Base-by-base conservation (phyloP, 2,888 invertebrate genomes). In the Hirtodrosophila confusa region DNA sequence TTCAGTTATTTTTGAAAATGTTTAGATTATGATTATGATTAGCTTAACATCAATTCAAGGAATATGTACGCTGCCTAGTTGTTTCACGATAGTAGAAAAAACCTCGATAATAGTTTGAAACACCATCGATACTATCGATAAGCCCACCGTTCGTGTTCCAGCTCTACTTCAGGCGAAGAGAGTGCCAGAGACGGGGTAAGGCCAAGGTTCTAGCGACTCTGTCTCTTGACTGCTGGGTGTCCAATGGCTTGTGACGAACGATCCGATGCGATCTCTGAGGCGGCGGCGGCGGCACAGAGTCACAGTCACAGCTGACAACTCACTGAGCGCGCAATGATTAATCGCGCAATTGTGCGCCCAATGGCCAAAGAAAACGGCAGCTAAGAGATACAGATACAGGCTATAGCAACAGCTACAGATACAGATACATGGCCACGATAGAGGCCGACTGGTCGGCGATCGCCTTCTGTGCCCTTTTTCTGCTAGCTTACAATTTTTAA, bases 261-360 rank as follows among this genome's bases (percentile, higher is more conserved):
- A 70, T 58, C 53, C 64, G 76, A 73, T 76, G 80, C 74, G 83
- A 85, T 87, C 82, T 85, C 68, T 68, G 57, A 75, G 80, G 51
- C 70, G 74, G 80, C 65, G 79, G 66, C 64, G 60, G 67, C 66
- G 37, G 51, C 49, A 29, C 37, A 17, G 33, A 70, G 70, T 78
- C 70, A 67, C 75, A 78, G 79, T 85, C 79, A 75, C 76, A 86
- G 84, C 84, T 87, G 88, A 87, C 87, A 87, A 84, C 86, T 86
- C 88, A 87, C 86, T 88, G 88, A 87, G 71, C 78, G 80, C 75
- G 84, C 88, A 78, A 87, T 87, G 88, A 87, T 87, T 87, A 88
- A 87, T 87, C 86, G 86, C 77, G 67, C 85, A 86, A 86, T 85
- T 86, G 85, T 84, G 78, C 74, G 80, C 67, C 78, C 63, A 70